Base-by-base conservation (phyloP, 2,888 invertebrate genomes). In the Hoplodrina blanda region DNA sequence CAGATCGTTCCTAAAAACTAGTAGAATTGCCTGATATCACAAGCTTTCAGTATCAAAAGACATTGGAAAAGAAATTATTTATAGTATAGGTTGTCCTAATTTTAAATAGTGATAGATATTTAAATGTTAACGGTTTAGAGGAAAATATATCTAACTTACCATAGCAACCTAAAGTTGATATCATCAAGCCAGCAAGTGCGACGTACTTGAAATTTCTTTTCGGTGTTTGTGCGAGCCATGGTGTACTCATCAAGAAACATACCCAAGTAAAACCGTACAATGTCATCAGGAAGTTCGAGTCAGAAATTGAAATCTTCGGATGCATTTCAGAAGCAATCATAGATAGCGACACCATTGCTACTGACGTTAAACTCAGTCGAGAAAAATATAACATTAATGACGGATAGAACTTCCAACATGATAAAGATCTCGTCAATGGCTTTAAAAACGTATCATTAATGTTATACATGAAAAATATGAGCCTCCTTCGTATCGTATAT, bases 241-340 rank as follows among this genome's bases (percentile, higher is more conserved):
- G 96, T 10, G 94, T 94, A 67, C 91, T 88, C 69, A 96, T 65
- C 65, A 96, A 80, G 73, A 96, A 95, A 84, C 96, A 94, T 80
- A 96, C 86, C 96, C 96, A 96, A 44, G 96, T 92, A 77, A 96
- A 95, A 1, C 93, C 96, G 78, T 94, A 93, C 46, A 96, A 85
- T 0, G 96, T 93, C 88, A 95, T 90, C 50, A 96, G 77, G 62
- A 96, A 95, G 70, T 95, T 95, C 4, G 92, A 88, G 76, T 96
- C 96, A 6, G 91, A 89, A 69, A 90, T 85, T 2, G 93, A 90
- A 82, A 95, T 93, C 74, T 91, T 91, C 7, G 95, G 93, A 19
- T 90, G 87, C 78, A 94, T 92, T 77, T 91, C 88, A 46, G 92
- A 88, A 19, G 94, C 94, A 74, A 95, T 91, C 84, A 93, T 86